Percentiles rank a stretch among this genome's conserved stretches.
These are phyloP conservation scores for Nanorana parkeri DNA, from an alignment of 2,113 vertebrate genomes.

Conservation along the genomic window DNA sequence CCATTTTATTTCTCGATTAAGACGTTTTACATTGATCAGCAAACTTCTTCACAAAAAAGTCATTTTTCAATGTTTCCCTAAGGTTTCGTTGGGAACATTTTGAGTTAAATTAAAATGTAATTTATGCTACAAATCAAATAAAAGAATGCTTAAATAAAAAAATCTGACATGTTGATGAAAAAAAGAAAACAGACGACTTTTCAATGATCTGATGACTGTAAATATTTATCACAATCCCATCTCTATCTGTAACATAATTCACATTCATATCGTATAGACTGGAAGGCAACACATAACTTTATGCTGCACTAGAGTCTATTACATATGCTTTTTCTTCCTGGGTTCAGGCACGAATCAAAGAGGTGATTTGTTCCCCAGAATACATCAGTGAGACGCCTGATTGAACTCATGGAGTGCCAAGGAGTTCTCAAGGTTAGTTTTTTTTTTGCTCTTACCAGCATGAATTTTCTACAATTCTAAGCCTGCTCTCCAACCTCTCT, in stretches of 20 bases:
- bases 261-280: constrained; percentile 24
- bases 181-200: constrained; percentile 3
- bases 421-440: constrained; percentile 36
- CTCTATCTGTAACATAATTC: constrained; percentile 27
- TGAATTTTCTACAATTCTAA: constrained; percentile 35
- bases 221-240: constrained; percentile 29
- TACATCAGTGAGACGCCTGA: constrained; percentile 38
- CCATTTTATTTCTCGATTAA: background rate
- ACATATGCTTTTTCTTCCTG: constrained; percentile 36
- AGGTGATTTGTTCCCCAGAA: constrained; percentile 32
- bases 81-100: constrained; percentile 4
- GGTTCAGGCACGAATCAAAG: constrained; percentile 37
- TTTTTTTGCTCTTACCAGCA: constrained; percentile 9
- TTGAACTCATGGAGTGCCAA: constrained; percentile 29
- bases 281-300: constrained; percentile 16
- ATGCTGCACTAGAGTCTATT: constrained; percentile 16
- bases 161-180: background rate
- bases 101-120: constrained; percentile 27
- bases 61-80: constrained; percentile 3
- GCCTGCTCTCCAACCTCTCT: constrained; percentile 10
- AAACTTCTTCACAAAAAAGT: constrained; percentile 2
- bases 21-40: background rate
- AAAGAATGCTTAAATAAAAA: background rate
- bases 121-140: constrained; percentile 21
- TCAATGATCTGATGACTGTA: constrained; percentile 4